Conservation (phyloP, 2,113 vertebrate species). For the Abramis brama region DNA sequence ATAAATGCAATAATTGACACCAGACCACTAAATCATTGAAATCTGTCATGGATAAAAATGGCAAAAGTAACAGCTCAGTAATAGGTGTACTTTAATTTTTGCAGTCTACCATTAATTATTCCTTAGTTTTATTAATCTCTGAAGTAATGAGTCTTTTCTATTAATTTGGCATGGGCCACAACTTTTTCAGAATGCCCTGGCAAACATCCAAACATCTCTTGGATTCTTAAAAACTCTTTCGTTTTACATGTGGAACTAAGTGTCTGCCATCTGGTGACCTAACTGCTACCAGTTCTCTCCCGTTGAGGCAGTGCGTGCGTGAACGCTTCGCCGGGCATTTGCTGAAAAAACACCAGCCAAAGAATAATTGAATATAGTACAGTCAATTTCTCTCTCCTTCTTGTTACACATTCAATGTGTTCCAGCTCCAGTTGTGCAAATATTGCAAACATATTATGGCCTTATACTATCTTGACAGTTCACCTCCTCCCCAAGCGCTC, state of each 20-base stretch:
- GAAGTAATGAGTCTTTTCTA: not conserved
- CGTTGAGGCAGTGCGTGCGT: not conserved
- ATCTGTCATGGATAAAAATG: not conserved
- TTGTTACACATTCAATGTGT: constrained; percentile 32
- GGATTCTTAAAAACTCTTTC: not conserved
- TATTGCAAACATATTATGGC: constrained; percentile 46
- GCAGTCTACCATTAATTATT: not conserved
- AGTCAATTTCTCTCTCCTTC: constrained; percentile 31
- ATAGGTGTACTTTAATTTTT: not conserved
- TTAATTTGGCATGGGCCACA: not conserved
- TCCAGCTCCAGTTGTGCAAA: constrained; percentile 44
- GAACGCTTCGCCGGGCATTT: not conserved
- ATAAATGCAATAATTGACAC: not conserved
- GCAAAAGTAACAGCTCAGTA: too few species aligned
- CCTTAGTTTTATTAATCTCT: not conserved
- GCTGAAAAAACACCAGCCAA: constrained; percentile 4
- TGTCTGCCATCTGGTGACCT: constrained; percentile 38
- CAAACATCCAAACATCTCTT: not conserved
- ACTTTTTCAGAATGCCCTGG: not conserved
- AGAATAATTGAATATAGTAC: constrained; percentile 45
- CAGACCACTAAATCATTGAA: not conserved
- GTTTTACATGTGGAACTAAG: constrained; percentile 22
- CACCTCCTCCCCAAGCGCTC: constrained; percentile 31
- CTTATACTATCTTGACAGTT: constrained; percentile 55
- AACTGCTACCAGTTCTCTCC: constrained; percentile 24